Percentiles rank a stretch among this genome's conserved stretches.
These are phyloP conservation scores for Nephrotoma guestfalica DNA, from an alignment of 2,888 invertebrate species.

Conservation along the genomic window DNA sequence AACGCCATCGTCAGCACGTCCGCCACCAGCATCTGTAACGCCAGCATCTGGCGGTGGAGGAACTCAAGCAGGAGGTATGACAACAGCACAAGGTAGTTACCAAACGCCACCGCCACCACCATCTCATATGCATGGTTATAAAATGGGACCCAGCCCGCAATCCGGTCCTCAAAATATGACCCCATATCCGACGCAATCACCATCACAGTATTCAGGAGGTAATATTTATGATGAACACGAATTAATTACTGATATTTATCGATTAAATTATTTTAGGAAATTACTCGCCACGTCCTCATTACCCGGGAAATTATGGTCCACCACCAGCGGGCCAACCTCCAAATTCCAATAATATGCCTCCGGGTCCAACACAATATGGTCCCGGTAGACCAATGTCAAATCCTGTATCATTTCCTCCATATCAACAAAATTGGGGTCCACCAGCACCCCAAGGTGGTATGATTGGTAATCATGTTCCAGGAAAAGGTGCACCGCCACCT, in stretches of 20 bases:
- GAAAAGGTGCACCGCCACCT: constrained; percentile 33
- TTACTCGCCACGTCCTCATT: constrained; percentile 37
- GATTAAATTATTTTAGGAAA: constrained; percentile 19
- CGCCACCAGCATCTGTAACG: constrained; percentile 25
- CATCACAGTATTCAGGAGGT: constrained; percentile 39
- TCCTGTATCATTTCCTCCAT: constrained; percentile 36
- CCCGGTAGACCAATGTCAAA: constrained; percentile 39
- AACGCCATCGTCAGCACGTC: constrained; percentile 8
- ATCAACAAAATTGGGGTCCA: constrained; percentile 29
- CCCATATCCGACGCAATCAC: constrained; percentile 39
- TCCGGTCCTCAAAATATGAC: constrained; percentile 37
- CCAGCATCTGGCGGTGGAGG: constrained; percentile 14
- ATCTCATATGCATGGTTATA: constrained; percentile 40
- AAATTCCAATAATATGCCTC: constrained; percentile 23
- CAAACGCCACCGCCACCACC: constrained; percentile 18
- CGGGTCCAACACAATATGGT: constrained; percentile 34
- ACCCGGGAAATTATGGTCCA: constrained; percentile 37
- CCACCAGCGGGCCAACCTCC: constrained; percentile 35
- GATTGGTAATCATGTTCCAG: constrained; percentile 31
- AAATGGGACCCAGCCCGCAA: constrained; percentile 43
- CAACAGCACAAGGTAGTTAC: constrained; percentile 14
- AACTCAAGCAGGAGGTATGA: constrained; percentile 2
- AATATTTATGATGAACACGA: constrained; percentile 7
- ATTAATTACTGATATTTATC: background rate
- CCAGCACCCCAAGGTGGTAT: constrained; percentile 27